Conservation (phyloP, 2,888 invertebrate genomes). For the Gryllus longicercus region DNA sequence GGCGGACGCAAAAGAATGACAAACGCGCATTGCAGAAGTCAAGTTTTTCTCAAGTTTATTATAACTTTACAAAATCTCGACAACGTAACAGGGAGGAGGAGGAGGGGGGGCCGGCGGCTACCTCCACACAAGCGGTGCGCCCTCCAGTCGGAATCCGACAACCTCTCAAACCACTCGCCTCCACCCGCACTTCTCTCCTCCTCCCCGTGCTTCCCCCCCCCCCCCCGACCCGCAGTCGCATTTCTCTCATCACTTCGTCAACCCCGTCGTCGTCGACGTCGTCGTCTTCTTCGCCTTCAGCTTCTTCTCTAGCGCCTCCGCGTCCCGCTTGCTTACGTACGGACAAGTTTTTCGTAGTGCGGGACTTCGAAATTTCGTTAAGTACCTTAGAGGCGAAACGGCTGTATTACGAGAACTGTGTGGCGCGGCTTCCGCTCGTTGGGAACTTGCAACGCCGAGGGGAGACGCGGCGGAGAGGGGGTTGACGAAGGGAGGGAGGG, state of each 20-base stretch:
- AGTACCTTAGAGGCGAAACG: not conserved
- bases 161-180: not conserved
- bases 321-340: not conserved
- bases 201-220: not conserved
- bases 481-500: too few species aligned
- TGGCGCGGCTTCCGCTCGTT: too few species aligned
- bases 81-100: not conserved
- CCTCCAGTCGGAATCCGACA: not conserved
- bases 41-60: not conserved
- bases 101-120: not conserved
- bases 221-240: not conserved
- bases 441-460: too few species aligned
- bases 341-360: not conserved
- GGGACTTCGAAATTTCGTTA: constrained; percentile 1
- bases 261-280: too few species aligned
- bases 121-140: not conserved
- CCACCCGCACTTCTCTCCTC: not conserved
- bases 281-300: too few species aligned
- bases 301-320: constrained; percentile 11
- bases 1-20: not conserved
- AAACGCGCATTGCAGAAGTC: constrained; percentile 6
- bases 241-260: not conserved
- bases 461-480: too few species aligned
- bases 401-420: not conserved
- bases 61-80: not conserved